phyloP scores from a whole-genome alignment of 2,888 invertebrate species.

The Caenorhabditis becei region DNA sequence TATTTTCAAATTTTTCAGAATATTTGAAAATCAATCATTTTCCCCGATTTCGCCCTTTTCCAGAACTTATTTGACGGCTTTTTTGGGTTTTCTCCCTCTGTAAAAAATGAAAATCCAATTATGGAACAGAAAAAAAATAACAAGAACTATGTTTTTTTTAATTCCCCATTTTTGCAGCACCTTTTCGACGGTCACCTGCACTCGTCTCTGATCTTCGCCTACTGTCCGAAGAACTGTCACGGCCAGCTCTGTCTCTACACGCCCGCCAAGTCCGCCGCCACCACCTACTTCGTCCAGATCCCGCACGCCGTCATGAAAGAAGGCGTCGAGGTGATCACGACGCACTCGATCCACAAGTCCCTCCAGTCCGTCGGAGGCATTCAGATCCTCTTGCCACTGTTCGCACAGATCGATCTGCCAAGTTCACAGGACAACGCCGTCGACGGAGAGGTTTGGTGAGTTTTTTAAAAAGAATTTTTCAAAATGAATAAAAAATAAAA shows the following conservation, averaged over 20 bases:
- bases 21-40: slow-evolving; percentile 38
- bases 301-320: slow-evolving; percentile 99
- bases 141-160: no score
- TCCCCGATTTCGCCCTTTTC: no score
- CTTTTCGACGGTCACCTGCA: slow-evolving; percentile 98
- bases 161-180: slow-evolving; percentile 86
- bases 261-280: slow-evolving; percentile 96
- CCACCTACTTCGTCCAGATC: slow-evolving; percentile 98
- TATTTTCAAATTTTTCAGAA: no score
- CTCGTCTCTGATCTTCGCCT: slow-evolving; percentile 98
- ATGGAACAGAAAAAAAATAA: no score
- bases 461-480: no score
- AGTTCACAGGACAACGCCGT: slow-evolving; percentile 80
- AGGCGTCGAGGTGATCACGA: slow-evolving; percentile 99
- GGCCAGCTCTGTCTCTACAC: slow-evolving; percentile 98
- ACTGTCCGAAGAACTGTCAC: slow-evolving; percentile 99
- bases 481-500: no score
- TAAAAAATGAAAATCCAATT: neutral
- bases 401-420: slow-evolving; percentile 94
- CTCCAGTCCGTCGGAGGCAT: slow-evolving; percentile 99
- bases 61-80: no score
- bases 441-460: slow-evolving; percentile 83
- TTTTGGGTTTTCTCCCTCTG: neutral
- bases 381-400: slow-evolving; percentile 92
- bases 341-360: slow-evolving; percentile 98